Conservation (phyloP, 2,797 vertebrate species). For the Sciurus vulgaris region DNA sequence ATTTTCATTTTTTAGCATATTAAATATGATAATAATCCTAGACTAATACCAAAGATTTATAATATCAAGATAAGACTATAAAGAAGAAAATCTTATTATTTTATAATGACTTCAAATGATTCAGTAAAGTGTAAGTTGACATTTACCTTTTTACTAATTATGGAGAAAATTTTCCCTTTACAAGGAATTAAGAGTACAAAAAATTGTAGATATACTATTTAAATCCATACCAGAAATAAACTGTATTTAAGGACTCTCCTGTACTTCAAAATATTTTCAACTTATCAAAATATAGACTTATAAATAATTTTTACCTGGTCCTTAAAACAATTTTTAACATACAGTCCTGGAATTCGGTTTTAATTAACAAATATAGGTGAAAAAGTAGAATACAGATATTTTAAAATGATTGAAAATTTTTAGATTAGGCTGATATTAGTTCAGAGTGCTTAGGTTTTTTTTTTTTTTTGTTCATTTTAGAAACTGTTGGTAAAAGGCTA, state of each 20-base stretch:
- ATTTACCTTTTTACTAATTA: slow-evolving; percentile 18
- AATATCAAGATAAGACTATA: background rate
- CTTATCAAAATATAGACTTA: background rate
- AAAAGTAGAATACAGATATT: background rate
- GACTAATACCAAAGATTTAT: background rate
- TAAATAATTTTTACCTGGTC: slow-evolving; percentile 10
- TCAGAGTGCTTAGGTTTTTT: background rate
- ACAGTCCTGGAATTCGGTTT: background rate
- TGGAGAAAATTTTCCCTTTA: background rate
- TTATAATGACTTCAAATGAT: background rate
- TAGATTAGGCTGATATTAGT: slow-evolving; percentile 34
- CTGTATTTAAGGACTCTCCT: background rate
- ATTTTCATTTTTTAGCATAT: slow-evolving; percentile 34
- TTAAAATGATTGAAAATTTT: slow-evolving; percentile 31
- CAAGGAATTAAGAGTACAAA: background rate
- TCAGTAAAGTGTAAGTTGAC: background rate
- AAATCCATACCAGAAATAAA: background rate
- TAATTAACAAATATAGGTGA: background rate
- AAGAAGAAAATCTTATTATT: background rate
- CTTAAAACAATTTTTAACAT: background rate
- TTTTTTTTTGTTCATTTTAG: slow-evolving; percentile 49
- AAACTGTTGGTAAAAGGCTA: slow-evolving; percentile 37
- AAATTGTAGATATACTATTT: background rate
- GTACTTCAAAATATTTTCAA: slow-evolving; percentile 50
- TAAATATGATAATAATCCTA: background rate